Percentiles rank a stretch among this genome's conserved stretches.
phyloP scores from a whole-genome alignment of 2,797 vertebrate genomes.

The Lagodon rhomboides region DNA sequence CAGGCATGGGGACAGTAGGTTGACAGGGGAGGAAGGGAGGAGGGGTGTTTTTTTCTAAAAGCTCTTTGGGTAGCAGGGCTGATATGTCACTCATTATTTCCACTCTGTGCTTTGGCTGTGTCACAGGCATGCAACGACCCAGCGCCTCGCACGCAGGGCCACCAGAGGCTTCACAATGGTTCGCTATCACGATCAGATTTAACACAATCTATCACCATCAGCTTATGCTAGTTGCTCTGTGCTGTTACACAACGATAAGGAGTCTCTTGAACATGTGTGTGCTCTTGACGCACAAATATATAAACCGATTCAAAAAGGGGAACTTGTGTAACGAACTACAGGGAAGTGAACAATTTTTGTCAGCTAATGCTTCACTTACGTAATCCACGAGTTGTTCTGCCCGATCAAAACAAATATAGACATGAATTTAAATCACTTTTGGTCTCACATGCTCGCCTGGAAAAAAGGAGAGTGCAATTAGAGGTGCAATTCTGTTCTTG shows the following conservation, averaged over 20 bases:
- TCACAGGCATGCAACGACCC: constrained; percentile 57
- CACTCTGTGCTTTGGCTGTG: constrained; percentile 66
- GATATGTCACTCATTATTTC: constrained; percentile 80
- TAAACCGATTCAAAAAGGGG: constrained; percentile 4
- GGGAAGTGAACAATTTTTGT: constrained; percentile 59
- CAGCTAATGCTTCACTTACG: constrained; percentile 27
- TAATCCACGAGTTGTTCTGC: constrained; percentile 48
- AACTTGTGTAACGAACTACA: constrained; percentile 31
- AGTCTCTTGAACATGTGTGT: background rate
- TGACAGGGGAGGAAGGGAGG: constrained; percentile 50
- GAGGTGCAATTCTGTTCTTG: constrained; percentile 19
- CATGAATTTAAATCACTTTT: constrained; percentile 24
- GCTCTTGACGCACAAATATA: background rate
- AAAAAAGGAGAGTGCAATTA: constrained; percentile 20
- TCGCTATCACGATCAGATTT: constrained; percentile 7
- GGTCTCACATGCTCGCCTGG: constrained; percentile 1
- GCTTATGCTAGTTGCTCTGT: background rate
- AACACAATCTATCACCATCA: constrained; percentile 7
- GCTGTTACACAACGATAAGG: constrained; percentile 10
- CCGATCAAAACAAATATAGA: constrained; percentile 41
- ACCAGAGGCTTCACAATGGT: constrained; percentile 20
- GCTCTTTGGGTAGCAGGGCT: constrained; percentile 69
- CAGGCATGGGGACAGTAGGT: constrained; percentile 67
- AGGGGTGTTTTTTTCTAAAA: constrained; percentile 70
- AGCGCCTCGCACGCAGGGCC: constrained; percentile 32